Conservation (phyloP, 1,140 invertebrate genomes). For the Colletes latitarsis region DNA sequence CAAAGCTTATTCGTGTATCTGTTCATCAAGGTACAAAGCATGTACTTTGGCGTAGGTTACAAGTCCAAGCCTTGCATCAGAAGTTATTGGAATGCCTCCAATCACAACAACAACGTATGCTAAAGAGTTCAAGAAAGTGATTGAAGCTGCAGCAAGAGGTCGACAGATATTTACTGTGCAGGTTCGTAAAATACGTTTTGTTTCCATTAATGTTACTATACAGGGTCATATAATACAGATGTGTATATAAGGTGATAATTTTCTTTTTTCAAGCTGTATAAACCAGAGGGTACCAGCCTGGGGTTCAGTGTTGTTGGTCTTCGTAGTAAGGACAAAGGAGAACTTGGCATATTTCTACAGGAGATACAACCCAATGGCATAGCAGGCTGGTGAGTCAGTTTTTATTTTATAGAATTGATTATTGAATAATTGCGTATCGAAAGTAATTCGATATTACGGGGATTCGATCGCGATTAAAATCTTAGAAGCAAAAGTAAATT, state of each 20-base stretch:
- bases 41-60: constrained; percentile 72
- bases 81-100: constrained; percentile 81
- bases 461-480: too few relatives aligned
- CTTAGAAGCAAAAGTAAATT: too few relatives aligned
- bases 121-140: constrained; percentile 85
- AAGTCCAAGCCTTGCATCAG: constrained; percentile 77
- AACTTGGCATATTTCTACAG: constrained; percentile 89
- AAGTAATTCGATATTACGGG: too few relatives aligned
- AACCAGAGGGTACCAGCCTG: constrained; percentile 88
- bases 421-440: neutral
- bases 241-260: neutral
- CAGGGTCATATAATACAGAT: neutral
- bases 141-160: constrained; percentile 84
- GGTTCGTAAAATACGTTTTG: constrained; percentile 70
- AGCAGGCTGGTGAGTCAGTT: constrained; percentile 85
- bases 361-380: constrained; percentile 89
- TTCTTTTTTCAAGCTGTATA: constrained; percentile 83
- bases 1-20: neutral
- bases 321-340: constrained; percentile 86
- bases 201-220: neutral
- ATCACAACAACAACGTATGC: constrained; percentile 84
- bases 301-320: constrained; percentile 90
- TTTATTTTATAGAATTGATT: neutral
- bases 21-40: neutral
- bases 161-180: constrained; percentile 84